These are phyloP conservation scores for Arctia plantaginis DNA, from an alignment of 2,888 invertebrate species.

Conservation along the genomic window DNA sequence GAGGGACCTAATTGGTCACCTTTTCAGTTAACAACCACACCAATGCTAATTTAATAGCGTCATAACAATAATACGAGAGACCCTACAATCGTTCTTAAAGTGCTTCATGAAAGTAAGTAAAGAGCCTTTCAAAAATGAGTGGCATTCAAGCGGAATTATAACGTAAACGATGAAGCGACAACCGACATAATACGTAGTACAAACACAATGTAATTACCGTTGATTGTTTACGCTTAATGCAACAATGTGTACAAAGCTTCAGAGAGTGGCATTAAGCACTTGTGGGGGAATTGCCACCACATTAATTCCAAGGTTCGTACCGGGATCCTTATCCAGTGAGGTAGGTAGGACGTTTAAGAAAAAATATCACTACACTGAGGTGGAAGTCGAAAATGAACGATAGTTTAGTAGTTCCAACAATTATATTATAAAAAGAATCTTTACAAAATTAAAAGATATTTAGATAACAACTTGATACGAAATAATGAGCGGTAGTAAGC, in stretches of 20 bases:
- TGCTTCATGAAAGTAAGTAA: conserved; percentile 32
- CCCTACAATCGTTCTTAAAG: conserved; percentile 13
- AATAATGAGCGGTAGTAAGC: too few relatives aligned
- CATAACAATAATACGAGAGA: conserved; percentile 35
- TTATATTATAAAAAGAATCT: too few relatives aligned
- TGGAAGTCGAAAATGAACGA: too few relatives aligned
- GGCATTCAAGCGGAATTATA: conserved; percentile 43
- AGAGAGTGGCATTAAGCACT: conserved; percentile 67
- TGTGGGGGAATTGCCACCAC: too few relatives aligned
- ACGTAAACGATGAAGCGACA: conserved; percentile 36
- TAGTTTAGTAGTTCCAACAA: too few relatives aligned
- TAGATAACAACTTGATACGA: too few relatives aligned
- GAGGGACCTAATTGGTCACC: conserved; percentile 40
- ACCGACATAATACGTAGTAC: conserved; percentile 39
- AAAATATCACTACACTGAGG: too few relatives aligned
- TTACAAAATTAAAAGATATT: too few relatives aligned
- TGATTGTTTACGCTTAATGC: conserved; percentile 70
- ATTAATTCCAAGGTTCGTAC: too few relatives aligned
- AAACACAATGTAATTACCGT: conserved; percentile 51
- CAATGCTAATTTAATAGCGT: conserved; percentile 45
- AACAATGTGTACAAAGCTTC: conserved; percentile 68
- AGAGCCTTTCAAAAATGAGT: conserved; percentile 29
- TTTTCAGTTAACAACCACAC: conserved; percentile 38
- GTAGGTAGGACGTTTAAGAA: too few relatives aligned
- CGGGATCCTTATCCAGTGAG: too few relatives aligned